Percentiles rank a stretch among this genome's conserved stretches.
Evolutionary conservation across 2,888 invertebrate genomes (phyloP).

Genomic region (Hybos culiciformis): DNA sequence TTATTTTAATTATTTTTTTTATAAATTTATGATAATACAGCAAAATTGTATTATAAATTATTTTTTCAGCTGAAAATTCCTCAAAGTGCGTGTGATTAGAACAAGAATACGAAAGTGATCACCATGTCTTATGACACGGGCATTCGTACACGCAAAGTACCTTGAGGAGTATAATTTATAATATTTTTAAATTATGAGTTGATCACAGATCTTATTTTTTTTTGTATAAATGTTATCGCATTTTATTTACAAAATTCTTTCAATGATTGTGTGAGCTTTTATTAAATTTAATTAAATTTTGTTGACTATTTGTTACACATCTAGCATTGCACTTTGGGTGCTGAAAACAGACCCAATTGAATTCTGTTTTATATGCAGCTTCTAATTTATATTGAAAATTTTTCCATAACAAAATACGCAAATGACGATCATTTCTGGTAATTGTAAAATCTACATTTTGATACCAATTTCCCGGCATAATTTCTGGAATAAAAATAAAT

Average conservation of each 20-base stretch:
- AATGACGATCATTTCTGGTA: slow-evolving; percentile 14
- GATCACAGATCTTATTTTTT: not conserved
- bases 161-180: too few relatives aligned
- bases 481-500: slow-evolving; percentile 6
- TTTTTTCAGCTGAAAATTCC: too few relatives aligned
- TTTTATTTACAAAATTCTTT: slow-evolving; percentile 4
- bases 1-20: too few relatives aligned
- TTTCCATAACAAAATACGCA: slow-evolving; percentile 17
- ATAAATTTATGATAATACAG: too few relatives aligned
- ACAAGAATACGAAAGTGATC: too few relatives aligned
- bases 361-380: slow-evolving; percentile 18
- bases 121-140: too few relatives aligned
- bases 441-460: slow-evolving; percentile 14
- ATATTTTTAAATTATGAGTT: not conserved
- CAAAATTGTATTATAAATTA: too few relatives aligned
- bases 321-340: slow-evolving; percentile 17
- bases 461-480: slow-evolving; percentile 18
- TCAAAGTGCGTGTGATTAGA: too few relatives aligned
- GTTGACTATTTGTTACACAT: slow-evolving; percentile 16
- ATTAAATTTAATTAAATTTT: slow-evolving; percentile 18
- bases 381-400: slow-evolving; percentile 19
- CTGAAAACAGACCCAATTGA: slow-evolving; percentile 21
- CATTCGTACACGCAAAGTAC: too few relatives aligned
- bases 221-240: not conserved
- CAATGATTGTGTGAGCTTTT: slow-evolving; percentile 19